These are phyloP conservation scores for Streblospio benedicti DNA, from an alignment of 1,140 invertebrate species.

Conservation along the genomic window DNA sequence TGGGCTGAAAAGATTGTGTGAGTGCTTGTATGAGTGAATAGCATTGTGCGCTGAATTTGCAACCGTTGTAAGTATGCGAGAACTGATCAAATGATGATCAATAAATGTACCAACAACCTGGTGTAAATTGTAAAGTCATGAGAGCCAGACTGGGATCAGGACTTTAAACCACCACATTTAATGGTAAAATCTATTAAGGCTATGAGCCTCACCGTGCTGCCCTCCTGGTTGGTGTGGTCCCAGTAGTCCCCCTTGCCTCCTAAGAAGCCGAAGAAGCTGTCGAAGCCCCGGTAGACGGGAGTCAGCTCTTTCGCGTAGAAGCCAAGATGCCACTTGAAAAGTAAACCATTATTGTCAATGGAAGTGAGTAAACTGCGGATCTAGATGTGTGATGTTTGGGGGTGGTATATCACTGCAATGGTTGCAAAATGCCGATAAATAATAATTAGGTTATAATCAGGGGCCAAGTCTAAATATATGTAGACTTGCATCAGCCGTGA, in stretches of 20 bases:
- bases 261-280: constrained; percentile 50
- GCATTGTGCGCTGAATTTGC: too few species aligned
- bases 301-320: constrained; percentile 48
- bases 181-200: too few species aligned
- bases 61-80: too few species aligned
- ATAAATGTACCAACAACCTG: too few species aligned
- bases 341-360: too few species aligned
- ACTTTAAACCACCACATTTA: too few species aligned
- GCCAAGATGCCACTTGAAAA: constrained; percentile 50
- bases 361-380: not conserved
- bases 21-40: too few species aligned
- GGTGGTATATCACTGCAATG: not conserved
- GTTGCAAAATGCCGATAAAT: not conserved
- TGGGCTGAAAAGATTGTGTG: too few species aligned
- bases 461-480: not conserved
- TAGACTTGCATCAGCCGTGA: not conserved
- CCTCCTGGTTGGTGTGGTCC: constrained; percentile 33
- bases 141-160: too few species aligned
- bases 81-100: too few species aligned
- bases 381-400: not conserved
- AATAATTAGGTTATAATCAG: not conserved
- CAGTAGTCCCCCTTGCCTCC: constrained; percentile 46
- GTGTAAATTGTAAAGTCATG: too few species aligned
- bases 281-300: constrained; percentile 49
- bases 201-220: too few species aligned